These are phyloP conservation scores for Pyrgilauda ruficollis DNA, from an alignment of 2,113 vertebrate species.

Conservation along the genomic window DNA sequence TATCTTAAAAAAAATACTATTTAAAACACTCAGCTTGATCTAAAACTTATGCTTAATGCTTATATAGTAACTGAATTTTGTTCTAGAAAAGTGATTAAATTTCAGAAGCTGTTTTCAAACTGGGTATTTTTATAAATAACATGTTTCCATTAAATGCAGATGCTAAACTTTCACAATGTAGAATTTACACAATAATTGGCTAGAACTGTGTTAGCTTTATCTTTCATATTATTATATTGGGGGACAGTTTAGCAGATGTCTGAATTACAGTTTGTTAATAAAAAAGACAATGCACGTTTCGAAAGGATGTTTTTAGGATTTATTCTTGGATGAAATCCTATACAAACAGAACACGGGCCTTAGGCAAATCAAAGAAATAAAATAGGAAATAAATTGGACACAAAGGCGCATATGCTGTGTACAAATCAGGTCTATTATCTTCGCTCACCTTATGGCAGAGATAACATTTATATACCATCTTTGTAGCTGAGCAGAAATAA, in stretches of 20 bases:
- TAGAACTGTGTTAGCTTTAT: slow-evolving; percentile 6
- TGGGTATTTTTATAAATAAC: background rate
- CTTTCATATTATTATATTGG: slow-evolving; percentile 25
- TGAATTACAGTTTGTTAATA: slow-evolving; percentile 58
- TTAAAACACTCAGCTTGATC: background rate
- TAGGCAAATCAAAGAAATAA: slow-evolving; percentile 51
- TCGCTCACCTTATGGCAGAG: slow-evolving; percentile 58
- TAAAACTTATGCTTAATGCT: background rate
- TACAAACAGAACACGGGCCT: slow-evolving; percentile 30
- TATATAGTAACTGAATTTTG: background rate
- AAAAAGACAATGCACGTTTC: background rate
- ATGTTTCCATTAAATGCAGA: background rate
- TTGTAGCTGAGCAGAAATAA: slow-evolving; percentile 54
- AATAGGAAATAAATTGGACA: slow-evolving; percentile 44
- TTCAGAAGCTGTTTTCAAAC: background rate
- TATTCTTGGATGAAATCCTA: slow-evolving; percentile 32
- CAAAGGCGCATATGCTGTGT: slow-evolving; percentile 52
- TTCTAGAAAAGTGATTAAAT: background rate
- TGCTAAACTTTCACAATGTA: background rate
- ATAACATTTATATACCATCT: slow-evolving; percentile 45
- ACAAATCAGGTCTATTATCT: slow-evolving; percentile 72
- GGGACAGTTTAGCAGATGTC: slow-evolving; percentile 50
- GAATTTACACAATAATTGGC: slow-evolving; percentile 12
- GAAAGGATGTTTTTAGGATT: slow-evolving; percentile 34
- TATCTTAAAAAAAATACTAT: background rate